Base-by-base conservation (phyloP, 2,797 vertebrate species). In the Sitta carolinensis region DNA sequence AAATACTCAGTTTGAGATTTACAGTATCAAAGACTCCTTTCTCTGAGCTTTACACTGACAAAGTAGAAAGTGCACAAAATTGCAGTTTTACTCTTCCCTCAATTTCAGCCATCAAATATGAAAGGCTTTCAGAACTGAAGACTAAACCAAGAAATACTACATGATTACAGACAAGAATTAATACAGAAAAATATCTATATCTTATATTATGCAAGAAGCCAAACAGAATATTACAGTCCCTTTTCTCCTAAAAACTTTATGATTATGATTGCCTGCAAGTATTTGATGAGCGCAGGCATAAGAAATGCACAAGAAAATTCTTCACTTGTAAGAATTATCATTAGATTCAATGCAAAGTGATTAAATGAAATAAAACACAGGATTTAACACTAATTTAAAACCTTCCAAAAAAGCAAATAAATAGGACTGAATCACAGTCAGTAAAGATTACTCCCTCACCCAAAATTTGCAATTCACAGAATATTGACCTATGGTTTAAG, bases 211-310 rank as follows among this genome's bases (percentile, higher is more conserved):
- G 16, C 40, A 93, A 81, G 61, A 91, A 93, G 58, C 29, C 67
- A 73, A 93, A 84, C 1, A 9, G 55, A 84, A 32, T 75, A 87
- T 34, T 66, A 68, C 15, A 90, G 51, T 67, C 48, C 42, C 73
- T 90, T 84, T 48, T 63, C 59, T 80, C 51, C 74, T 93, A 84
- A 95, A 95, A 94, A 79, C 95, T 43, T 59, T 86, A 95, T 78
- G 27, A 72, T 55, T 73, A 47, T 42, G 51, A 86, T 68, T 88
- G 69, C 45, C 66, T 94, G 36, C 80, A 91, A 84, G 69, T 91
- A 94, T 78, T 78, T 0, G 1, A 84, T 75, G 59, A 93, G 5
- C 10, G 2, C 54, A 94, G 43, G 40, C n/a, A 14, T 32, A 81
- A 73, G 58, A 87, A 94, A 94, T 4, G 29, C 69, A 78, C 32